These are phyloP conservation scores for Brotogeris chrysoptera DNA, from an alignment of 2,797 vertebrate species.

Conservation along the genomic window DNA sequence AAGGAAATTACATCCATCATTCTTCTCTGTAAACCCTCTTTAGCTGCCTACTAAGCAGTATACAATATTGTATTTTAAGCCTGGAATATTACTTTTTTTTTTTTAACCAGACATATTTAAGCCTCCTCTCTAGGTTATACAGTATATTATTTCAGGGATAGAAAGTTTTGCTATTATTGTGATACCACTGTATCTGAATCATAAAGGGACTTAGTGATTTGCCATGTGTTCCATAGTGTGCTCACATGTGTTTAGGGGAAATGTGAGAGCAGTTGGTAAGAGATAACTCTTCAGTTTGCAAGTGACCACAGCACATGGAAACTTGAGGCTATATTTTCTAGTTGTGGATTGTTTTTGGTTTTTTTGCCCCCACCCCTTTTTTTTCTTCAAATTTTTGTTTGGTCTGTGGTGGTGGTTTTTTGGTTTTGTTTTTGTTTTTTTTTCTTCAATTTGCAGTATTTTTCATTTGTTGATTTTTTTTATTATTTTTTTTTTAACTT, in stretches of 20 bases:
- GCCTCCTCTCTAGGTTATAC: constrained; percentile 28
- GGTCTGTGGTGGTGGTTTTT: rapidly evolving
- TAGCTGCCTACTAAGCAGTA: constrained; percentile 73
- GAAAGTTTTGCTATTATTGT: constrained; percentile 26
- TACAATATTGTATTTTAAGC: constrained; percentile 72
- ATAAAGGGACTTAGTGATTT: neutral
- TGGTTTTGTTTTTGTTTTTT: neutral
- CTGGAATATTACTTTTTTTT: constrained; percentile 40
- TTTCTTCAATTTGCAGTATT: neutral
- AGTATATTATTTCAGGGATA: constrained; percentile 35
- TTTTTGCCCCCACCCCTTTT: neutral
- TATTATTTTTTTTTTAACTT: neutral
- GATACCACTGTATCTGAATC: neutral
- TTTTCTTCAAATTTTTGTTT: neutral
- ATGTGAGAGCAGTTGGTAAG: neutral
- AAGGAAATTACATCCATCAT: constrained; percentile 87
- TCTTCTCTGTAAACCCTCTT: constrained; percentile 81
- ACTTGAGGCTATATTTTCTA: neutral
- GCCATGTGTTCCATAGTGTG: neutral
- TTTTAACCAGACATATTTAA: constrained; percentile 63
- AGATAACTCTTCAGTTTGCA: neutral
- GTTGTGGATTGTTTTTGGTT: neutral
- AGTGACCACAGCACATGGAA: neutral
- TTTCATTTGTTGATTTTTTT: neutral
- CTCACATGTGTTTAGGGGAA: neutral